Percentiles rank a stretch among this genome's conserved stretches.
These are phyloP conservation scores for Arothron firmamentum DNA, from an alignment of 2,113 vertebrate genomes.

Conservation along the genomic window DNA sequence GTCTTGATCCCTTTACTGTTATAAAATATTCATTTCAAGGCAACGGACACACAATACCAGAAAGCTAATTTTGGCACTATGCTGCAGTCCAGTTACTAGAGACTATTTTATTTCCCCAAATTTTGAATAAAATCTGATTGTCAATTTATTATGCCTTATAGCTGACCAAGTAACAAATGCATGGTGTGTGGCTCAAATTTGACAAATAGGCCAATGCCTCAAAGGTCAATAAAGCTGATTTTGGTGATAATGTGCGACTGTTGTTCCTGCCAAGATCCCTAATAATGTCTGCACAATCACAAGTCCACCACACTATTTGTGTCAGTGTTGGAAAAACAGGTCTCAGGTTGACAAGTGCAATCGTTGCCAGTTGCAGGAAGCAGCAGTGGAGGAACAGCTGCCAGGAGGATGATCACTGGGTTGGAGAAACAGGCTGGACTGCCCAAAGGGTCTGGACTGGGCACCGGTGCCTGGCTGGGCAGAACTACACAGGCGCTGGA, in stretches of 20 bases:
- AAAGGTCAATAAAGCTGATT: constrained; percentile 8
- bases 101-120: too few species aligned
- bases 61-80: too few species aligned
- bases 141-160: too few species aligned
- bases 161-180: neutral
- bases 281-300: neutral
- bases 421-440: constrained; percentile 33
- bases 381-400: constrained; percentile 7
- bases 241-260: neutral
- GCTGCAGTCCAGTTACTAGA: too few species aligned
- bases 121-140: too few species aligned
- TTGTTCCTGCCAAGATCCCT: neutral
- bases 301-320: constrained; percentile 1
- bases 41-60: too few species aligned
- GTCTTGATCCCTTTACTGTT: too few species aligned
- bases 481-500: constrained; percentile 20
- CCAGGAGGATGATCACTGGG: constrained; percentile 52
- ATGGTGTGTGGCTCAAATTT: neutral
- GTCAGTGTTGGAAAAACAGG: constrained; percentile 9
- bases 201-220: neutral
- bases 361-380: constrained; percentile 27
- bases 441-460: constrained; percentile 26
- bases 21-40: too few species aligned
- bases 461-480: constrained; percentile 31
- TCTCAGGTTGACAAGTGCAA: constrained; percentile 20